Percentiles rank a stretch among this genome's conserved stretches.
Evolutionary conservation across 1,140 invertebrate genomes (phyloP).

Genomic region (Drosophila fuyamai): DNA sequence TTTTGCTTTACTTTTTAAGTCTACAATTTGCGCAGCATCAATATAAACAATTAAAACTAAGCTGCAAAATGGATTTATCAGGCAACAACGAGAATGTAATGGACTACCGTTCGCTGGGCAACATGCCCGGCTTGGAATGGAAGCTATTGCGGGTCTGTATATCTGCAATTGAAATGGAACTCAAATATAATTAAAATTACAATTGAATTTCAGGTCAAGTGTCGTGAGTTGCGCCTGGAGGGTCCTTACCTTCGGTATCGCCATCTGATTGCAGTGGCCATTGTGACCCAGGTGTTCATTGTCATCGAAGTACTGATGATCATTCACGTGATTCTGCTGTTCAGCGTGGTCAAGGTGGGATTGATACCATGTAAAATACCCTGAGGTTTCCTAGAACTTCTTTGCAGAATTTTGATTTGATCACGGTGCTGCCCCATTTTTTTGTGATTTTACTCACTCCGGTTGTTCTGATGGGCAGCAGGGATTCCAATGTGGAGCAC

Average conservation of each 20-base stretch:
- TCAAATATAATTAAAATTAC: too few species aligned
- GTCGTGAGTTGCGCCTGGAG: slow-evolving; percentile 12
- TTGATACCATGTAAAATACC: background rate
- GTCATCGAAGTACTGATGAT: slow-evolving; percentile 25
- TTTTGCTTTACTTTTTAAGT: background rate
- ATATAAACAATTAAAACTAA: background rate
- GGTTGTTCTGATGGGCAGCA: background rate
- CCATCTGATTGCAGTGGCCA: background rate
- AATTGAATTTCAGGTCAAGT: slow-evolving; percentile 12
- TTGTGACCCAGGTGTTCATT: slow-evolving; percentile 21
- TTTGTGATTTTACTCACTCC: background rate
- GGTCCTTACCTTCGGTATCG: background rate
- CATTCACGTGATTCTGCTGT: slow-evolving; percentile 8
- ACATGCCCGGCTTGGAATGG: slow-evolving; percentile 24
- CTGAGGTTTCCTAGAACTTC: background rate
- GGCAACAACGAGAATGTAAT: slow-evolving; percentile 8
- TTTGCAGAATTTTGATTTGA: background rate
- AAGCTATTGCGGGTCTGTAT: background rate
- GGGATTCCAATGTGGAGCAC: background rate
- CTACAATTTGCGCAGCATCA: background rate
- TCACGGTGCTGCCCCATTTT: background rate
- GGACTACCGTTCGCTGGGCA: background rate
- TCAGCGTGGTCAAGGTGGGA: slow-evolving; percentile 9
- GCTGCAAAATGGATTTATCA: background rate
- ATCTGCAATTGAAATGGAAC: too few species aligned